Percentiles rank a stretch among this genome's conserved stretches.
Conservation (phyloP, 2,797 vertebrate genomes). For the Masticophis lateralis region DNA sequence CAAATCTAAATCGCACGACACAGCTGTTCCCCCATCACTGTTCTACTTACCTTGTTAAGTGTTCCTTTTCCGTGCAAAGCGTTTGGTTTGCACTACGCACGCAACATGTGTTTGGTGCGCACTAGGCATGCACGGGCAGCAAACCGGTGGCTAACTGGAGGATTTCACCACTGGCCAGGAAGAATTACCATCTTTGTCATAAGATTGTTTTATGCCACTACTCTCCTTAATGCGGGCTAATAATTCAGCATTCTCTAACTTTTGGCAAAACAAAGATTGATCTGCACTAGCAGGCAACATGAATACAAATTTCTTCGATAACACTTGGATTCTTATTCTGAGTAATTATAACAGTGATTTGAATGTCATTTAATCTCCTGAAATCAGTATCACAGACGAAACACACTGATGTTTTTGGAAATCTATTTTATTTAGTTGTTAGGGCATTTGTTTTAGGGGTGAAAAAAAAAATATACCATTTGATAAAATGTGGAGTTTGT, state of each 20-base stretch:
- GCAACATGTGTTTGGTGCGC: no score
- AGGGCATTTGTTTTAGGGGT: constrained; percentile 39
- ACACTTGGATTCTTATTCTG: constrained; percentile 42
- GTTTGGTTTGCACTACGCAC: no score
- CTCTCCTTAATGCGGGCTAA: constrained; percentile 7
- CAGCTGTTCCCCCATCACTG: no score
- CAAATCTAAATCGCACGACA: no score
- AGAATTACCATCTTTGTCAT: constrained; percentile 58
- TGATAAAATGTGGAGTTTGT: constrained; percentile 53
- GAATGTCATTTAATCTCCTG: constrained; percentile 63
- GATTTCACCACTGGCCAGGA: constrained; percentile 3
- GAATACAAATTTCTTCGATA: constrained; percentile 35
- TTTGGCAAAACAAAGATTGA: constrained; percentile 44
- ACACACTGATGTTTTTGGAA: constrained; percentile 55
- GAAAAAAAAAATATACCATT: constrained; percentile 58
- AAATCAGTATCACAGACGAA: constrained; percentile 52
- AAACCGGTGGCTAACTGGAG: no score
- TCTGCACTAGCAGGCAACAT: constrained; percentile 42
- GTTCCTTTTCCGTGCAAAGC: no score
- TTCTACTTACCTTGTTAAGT: no score
- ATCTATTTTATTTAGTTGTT: constrained; percentile 52
- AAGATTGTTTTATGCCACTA: neutral
- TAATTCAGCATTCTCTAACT: constrained; percentile 44
- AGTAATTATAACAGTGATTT: constrained; percentile 48
- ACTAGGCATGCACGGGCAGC: no score